A percentile compares a stretch with the other conserved stretches of the same genome.
Conservation (phyloP, 2,888 invertebrate species). For the Rotaria sp. region DNA sequence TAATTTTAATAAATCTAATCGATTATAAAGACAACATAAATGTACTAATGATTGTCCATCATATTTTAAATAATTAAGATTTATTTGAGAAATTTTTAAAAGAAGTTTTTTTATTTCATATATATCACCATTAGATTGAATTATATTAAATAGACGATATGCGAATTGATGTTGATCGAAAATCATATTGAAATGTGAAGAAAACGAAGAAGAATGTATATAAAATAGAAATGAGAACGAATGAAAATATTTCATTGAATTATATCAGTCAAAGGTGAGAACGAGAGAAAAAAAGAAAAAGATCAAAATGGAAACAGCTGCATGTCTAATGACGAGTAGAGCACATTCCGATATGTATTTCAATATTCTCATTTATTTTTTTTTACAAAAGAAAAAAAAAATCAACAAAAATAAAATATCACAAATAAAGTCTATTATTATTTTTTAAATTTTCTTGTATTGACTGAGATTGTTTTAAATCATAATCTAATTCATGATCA, state of each 20-base stretch:
- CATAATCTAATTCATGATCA: not conserved
- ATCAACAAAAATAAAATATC: not conserved
- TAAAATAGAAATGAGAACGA: not conserved
- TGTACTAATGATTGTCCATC: not conserved
- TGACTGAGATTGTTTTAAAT: not conserved
- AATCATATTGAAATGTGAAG: not conserved
- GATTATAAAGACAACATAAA: not conserved
- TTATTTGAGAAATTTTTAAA: not conserved
- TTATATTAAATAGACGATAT: not conserved
- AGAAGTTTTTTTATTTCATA: not conserved
- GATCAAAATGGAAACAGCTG: slow-evolving; percentile 15
- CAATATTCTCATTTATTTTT: too few relatives aligned
- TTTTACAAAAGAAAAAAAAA: not conserved
- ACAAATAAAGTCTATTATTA: not conserved
- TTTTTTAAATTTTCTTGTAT: not conserved
- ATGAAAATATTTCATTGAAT: not conserved
- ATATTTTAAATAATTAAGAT: not conserved
- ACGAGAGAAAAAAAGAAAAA: not conserved
- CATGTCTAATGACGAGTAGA: not conserved
- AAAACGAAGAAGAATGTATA: too few relatives aligned
- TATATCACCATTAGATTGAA: not conserved
- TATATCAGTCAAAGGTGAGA: not conserved
- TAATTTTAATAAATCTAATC: not conserved
- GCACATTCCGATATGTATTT: not conserved
- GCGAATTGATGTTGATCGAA: not conserved